Evolutionary conservation across 2,113 vertebrate genomes (phyloP).

Genomic region (Geococcyx californianus): DNA sequence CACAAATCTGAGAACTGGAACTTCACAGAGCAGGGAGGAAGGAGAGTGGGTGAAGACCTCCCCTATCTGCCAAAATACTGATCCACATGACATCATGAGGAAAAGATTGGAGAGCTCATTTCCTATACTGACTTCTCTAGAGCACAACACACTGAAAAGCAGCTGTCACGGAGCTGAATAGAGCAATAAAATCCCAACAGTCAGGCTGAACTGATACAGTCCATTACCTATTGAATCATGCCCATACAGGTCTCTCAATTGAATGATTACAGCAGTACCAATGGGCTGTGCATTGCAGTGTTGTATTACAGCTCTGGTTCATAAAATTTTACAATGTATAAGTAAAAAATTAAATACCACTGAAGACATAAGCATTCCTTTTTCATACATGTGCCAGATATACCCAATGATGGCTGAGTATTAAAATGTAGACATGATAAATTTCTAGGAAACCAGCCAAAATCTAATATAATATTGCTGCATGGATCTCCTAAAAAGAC

Average conservation of each 20-base stretch:
- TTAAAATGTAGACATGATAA: neutral
- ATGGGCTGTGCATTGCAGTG: conserved; percentile 25
- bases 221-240: conserved; percentile 51
- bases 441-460: neutral
- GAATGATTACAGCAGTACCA: conserved; percentile 13
- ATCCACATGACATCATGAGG: neutral
- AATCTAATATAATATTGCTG: neutral
- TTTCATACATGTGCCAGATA: neutral
- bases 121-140: neutral
- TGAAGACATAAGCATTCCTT: conserved; percentile 9
- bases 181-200: neutral
- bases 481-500: neutral
- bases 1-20: neutral
- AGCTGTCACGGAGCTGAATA: conserved; percentile 22
- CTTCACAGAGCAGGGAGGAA: rapidly evolving
- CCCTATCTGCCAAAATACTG: neutral
- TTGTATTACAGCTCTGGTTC: conserved; percentile 42
- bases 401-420: rapidly evolving
- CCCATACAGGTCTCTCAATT: neutral
- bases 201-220: conserved; percentile 60
- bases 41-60: neutral
- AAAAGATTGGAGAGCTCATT: neutral
- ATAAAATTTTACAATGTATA: conserved; percentile 60
- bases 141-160: conserved; percentile 1
- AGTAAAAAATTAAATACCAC: conserved; percentile 53